phyloP scores from a whole-genome alignment of 2,113 vertebrate species.

The Panthera tigris region DNA sequence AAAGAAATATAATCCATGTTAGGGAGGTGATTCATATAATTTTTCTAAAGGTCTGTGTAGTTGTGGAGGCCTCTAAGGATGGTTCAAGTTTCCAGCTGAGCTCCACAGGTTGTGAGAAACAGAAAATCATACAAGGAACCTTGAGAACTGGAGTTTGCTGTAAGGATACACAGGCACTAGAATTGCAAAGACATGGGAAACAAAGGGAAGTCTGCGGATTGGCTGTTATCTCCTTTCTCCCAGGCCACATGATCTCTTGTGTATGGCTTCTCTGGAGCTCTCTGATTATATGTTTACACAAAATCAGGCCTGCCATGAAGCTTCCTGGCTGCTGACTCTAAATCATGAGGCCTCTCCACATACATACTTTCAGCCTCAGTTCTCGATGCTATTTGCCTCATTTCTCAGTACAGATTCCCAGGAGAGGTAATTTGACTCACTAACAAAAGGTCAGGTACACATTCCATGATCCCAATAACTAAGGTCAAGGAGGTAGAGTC shows the following conservation, averaged over 20 bases:
- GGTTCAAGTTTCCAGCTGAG: background rate
- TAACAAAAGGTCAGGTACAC: background rate
- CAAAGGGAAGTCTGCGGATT: background rate
- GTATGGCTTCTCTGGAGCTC: slow-evolving; percentile 19
- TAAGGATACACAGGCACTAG: background rate
- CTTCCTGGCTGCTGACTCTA: background rate
- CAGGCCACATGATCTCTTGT: background rate
- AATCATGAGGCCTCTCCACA: background rate
- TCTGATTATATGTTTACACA: slow-evolving; percentile 22
- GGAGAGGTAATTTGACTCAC: background rate
- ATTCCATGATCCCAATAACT: background rate
- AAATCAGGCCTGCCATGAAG: background rate
- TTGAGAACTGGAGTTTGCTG: background rate
- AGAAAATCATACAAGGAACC: background rate
- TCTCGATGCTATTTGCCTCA: background rate
- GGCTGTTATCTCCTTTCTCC: background rate
- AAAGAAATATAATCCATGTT: slow-evolving; percentile 10
- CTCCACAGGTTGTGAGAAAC: background rate
- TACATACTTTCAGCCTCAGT: background rate
- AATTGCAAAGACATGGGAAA: background rate
- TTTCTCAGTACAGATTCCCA: slow-evolving; percentile 16
- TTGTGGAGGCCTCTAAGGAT: slow-evolving; percentile 14
- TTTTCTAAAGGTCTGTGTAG: slow-evolving; percentile 22
- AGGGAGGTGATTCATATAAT: slow-evolving; percentile 22
- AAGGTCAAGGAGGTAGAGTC: background rate